Percentiles rank a stretch among this genome's conserved stretches.
Evolutionary conservation across 2,113 vertebrate genomes (phyloP).

Genomic region (Tenebrosternarchus preto): DNA sequence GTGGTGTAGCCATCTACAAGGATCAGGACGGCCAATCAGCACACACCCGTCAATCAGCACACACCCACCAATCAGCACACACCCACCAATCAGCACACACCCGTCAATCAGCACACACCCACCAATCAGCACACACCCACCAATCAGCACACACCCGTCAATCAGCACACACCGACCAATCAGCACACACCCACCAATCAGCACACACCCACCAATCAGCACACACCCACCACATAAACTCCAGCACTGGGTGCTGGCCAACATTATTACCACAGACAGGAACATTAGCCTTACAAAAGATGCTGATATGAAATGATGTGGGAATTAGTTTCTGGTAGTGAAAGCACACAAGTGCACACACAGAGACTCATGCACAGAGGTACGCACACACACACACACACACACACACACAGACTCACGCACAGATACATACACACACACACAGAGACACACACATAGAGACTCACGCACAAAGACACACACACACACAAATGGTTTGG

Average conservation of each 20-base stretch:
- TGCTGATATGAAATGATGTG: conserved; percentile 37
- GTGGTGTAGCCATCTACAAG: conserved; percentile 95
- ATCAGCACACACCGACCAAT: conserved; percentile 11
- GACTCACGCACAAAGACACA: background rate
- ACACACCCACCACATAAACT: background rate
- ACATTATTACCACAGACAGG: conserved; percentile 25
- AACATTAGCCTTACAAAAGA: conserved; percentile 34
- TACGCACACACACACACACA: conserved; percentile 18
- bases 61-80: conserved; percentile 2
- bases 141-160: conserved; percentile 14
- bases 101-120: conserved; percentile 1
- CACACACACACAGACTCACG: background rate
- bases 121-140: conserved; percentile 10
- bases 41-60: conserved; percentile 6
- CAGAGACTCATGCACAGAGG: conserved; percentile 6
- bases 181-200: conserved; percentile 11
- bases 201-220: background rate
- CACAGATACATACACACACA: too few relatives aligned
- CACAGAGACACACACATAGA: background rate
- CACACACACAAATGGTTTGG: conserved; percentile 16
- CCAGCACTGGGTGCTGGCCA: background rate
- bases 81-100: conserved; percentile 5
- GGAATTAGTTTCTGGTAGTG: conserved; percentile 29
- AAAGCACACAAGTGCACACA: conserved; percentile 23
- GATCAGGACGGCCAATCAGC: background rate